Evolutionary conservation across 2,797 vertebrate genomes (phyloP).

Genomic region (Lophotriccus pileatus): DNA sequence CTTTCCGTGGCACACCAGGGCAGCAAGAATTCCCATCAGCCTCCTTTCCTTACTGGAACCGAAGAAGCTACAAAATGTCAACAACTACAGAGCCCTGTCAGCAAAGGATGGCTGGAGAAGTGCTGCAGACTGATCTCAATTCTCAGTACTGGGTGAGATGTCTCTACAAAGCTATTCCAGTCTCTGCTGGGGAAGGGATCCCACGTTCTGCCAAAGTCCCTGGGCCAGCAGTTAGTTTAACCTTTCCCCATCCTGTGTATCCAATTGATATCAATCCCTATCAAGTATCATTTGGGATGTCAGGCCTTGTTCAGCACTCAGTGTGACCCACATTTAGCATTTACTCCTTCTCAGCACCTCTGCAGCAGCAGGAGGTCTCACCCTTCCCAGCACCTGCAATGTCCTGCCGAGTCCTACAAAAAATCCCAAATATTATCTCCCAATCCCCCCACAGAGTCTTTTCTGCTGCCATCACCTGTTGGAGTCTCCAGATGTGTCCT

Average conservation of each 20-base stretch:
- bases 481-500: not conserved
- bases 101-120: not conserved
- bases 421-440: not conserved
- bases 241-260: not conserved
- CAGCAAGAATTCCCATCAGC: not conserved
- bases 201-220: not conserved
- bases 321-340: not conserved
- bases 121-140: not conserved
- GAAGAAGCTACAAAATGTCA: not conserved
- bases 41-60: not conserved
- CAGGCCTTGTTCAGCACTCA: not conserved
- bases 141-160: not conserved
- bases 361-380: not conserved
- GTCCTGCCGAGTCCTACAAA: rapidly evolving
- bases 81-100: not conserved
- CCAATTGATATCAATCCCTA: rapidly evolving
- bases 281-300: not conserved
- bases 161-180: not conserved
- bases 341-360: not conserved
- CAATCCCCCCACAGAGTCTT: rapidly evolving
- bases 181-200: not conserved
- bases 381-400: not conserved
- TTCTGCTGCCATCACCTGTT: not conserved
- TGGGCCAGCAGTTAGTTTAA: not conserved
- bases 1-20: not conserved